Percentiles rank a stretch among this genome's conserved stretches.
Evolutionary conservation across 2,797 vertebrate genomes (phyloP).

Genomic region (Balearica regulorum): DNA sequence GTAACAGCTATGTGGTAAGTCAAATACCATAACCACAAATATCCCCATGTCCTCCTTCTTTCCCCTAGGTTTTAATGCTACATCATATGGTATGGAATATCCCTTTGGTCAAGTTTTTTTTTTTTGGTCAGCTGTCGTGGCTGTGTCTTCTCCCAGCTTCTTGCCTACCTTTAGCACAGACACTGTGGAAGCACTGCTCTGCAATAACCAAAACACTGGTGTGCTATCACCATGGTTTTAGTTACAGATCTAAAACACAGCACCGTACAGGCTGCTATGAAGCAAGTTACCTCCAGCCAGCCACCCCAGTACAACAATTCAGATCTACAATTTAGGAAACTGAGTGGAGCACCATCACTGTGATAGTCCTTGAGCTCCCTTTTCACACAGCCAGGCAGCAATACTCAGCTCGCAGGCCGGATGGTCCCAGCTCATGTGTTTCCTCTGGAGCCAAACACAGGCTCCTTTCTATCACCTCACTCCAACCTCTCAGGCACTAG

Average conservation of each 20-base stretch:
- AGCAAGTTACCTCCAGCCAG: background rate
- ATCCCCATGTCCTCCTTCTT: background rate
- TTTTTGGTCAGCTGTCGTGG: background rate
- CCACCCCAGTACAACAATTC: background rate
- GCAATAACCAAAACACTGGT: background rate
- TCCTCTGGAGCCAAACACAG: background rate
- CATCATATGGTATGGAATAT: background rate
- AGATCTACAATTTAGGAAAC: background rate
- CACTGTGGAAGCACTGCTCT: background rate
- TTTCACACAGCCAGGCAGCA: background rate
- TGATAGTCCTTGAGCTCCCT: background rate
- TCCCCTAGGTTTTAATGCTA: background rate
- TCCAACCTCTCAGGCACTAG: background rate
- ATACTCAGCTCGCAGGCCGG: background rate
- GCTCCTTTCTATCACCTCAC: background rate
- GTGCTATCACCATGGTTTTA: background rate
- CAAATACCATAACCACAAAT: background rate
- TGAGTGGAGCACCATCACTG: background rate
- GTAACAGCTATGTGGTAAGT: background rate
- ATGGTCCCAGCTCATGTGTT: rapidly evolving
- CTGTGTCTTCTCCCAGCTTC: background rate
- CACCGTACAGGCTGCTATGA: background rate
- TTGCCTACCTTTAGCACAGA: background rate
- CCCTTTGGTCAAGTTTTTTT: background rate
- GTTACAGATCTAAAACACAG: background rate